Evolutionary conservation across 2,888 invertebrate species (phyloP).

Genomic region (Glyphotaelius pellucidus): DNA sequence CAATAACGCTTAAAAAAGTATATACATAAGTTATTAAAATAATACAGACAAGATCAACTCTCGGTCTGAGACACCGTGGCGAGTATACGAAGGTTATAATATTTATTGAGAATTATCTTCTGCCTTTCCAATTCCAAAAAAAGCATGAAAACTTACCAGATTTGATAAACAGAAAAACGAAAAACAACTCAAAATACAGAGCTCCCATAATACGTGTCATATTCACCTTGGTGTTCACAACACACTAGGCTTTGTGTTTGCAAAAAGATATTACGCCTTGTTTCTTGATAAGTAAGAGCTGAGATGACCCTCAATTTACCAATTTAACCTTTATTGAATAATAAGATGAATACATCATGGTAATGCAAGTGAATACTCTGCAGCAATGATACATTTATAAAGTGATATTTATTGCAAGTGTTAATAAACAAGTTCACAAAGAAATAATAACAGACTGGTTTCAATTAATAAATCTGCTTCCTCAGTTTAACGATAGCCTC

Average conservation of each 20-base stretch:
- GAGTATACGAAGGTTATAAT: too few relatives aligned
- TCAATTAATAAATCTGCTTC: background rate
- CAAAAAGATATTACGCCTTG: background rate
- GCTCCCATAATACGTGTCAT: conserved; percentile 21
- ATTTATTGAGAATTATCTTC: background rate
- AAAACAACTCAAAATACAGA: background rate
- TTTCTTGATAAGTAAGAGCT: background rate
- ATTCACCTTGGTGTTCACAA: conserved; percentile 3
- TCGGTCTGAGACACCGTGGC: too few relatives aligned
- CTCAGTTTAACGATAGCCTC: background rate
- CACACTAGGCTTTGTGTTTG: background rate
- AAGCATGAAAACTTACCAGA: conserved; percentile 8
- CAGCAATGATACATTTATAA: background rate
- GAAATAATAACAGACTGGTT: background rate
- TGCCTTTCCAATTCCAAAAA: background rate
- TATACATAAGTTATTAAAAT: too few relatives aligned
- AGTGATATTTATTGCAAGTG: background rate
- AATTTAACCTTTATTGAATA: conserved; percentile 37
- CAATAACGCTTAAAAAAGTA: too few relatives aligned
- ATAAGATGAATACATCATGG: conserved; percentile 15
- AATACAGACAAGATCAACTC: too few relatives aligned
- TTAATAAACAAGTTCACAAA: background rate
- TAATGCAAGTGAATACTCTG: background rate
- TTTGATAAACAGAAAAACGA: conserved; percentile 8
- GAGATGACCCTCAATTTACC: background rate